Evolutionary conservation across 1,140 invertebrate species (phyloP).

Genomic region (Probaryconus sp.): DNA sequence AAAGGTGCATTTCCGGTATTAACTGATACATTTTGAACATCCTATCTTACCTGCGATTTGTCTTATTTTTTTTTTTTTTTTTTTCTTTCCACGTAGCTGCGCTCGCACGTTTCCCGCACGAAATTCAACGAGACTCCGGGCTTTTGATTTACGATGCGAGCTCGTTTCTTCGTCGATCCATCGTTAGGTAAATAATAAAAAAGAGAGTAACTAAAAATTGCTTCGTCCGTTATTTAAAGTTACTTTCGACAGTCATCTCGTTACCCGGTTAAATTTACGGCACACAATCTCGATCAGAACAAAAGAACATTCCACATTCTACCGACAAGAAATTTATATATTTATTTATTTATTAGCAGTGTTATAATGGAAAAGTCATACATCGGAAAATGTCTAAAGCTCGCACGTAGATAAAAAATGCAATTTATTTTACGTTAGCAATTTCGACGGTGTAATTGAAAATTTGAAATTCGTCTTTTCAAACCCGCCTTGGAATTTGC

Average conservation of each 20-base stretch:
- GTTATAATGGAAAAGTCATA: constrained; percentile 54
- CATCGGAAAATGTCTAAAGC: constrained; percentile 42
- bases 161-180: constrained; percentile 61
- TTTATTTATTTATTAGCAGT: constrained; percentile 58
- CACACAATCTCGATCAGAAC: constrained; percentile 64
- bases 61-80: constrained; percentile 59
- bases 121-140: constrained; percentile 56
- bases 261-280: constrained; percentile 75
- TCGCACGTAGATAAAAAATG: constrained; percentile 35
- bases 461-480: constrained; percentile 1
- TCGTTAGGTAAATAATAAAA: constrained; percentile 64
- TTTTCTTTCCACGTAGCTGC: constrained; percentile 33
- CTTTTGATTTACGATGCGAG: constrained; percentile 72
- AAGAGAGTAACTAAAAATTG: constrained; percentile 58
- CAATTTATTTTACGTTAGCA: constrained; percentile 33
- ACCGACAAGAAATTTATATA: constrained; percentile 49
- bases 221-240: constrained; percentile 73
- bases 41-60: constrained; percentile 2
- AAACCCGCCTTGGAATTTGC: too few species aligned
- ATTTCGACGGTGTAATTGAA: constrained; percentile 30
- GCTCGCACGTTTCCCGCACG: constrained; percentile 60
- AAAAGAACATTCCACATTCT: constrained; percentile 60
- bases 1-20: not conserved
- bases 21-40: not conserved
- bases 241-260: constrained; percentile 75